Evolutionary conservation across 2,113 vertebrate genomes (phyloP).

Genomic region (Micromys minutus): DNA sequence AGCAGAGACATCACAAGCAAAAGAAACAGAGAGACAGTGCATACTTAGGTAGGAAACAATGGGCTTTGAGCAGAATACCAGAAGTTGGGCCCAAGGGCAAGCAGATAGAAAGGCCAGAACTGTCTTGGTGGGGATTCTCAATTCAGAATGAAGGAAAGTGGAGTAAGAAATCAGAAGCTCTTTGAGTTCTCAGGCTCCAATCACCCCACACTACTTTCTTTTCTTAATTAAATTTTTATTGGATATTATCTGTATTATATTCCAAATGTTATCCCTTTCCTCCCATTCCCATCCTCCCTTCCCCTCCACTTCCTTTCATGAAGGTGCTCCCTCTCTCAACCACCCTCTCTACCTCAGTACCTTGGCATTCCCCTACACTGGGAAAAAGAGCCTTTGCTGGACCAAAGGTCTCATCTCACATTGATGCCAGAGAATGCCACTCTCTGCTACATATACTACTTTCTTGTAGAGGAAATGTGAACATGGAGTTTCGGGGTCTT

Average conservation of each 20-base stretch:
- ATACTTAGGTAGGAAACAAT: background rate
- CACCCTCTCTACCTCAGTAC: no score
- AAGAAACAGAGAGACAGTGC: background rate
- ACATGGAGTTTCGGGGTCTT: background rate
- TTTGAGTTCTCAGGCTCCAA: background rate
- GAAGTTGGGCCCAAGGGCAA: background rate
- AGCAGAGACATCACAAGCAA: background rate
- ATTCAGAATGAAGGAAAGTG: background rate
- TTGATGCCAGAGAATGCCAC: no score
- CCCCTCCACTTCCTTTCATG: no score
- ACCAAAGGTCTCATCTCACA: no score
- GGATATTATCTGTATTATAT: no score
- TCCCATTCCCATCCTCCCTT: no score
- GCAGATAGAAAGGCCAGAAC: background rate
- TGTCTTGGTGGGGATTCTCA: background rate
- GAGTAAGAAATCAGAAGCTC: background rate
- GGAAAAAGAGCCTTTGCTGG: no score
- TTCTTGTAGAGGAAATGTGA: background rate
- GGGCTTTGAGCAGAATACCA: background rate
- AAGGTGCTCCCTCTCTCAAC: no score
- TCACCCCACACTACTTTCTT: background rate
- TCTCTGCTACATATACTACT: no score
- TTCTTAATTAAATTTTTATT: no score
- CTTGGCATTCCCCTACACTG: no score
- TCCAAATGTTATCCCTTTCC: no score